A percentile compares a stretch with the other conserved stretches of the same genome.
phyloP scores from a whole-genome alignment of 2,888 invertebrate genomes.

The Parnassius orleans region DNA sequence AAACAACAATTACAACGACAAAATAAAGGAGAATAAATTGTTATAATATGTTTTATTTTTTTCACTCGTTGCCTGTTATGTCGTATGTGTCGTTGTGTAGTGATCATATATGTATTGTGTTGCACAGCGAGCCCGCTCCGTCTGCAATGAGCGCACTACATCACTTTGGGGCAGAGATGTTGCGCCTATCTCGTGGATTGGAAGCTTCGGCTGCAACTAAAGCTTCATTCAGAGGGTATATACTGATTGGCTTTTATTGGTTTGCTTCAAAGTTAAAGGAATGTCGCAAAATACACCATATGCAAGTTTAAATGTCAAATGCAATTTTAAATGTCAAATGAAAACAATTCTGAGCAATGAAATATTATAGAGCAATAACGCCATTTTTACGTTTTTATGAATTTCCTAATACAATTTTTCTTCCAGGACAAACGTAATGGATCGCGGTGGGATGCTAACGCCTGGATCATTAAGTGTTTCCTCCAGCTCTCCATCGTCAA shows the following conservation, averaged over 20 bases:
- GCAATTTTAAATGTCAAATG: too few species aligned
- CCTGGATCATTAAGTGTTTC: constrained; percentile 72
- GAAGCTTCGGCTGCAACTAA: constrained; percentile 84
- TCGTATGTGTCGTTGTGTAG: constrained; percentile 53
- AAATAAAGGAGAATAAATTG: too few species aligned
- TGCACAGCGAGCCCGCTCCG: constrained; percentile 87
- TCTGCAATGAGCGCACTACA: constrained; percentile 92
- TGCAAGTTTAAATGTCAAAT: too few species aligned
- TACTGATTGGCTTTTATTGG: constrained; percentile 62
- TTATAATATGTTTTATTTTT: not conserved
- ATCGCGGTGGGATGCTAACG: constrained; percentile 69
- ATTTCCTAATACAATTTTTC: constrained; percentile 1
- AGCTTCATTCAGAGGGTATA: constrained; percentile 74
- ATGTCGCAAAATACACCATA: too few species aligned
- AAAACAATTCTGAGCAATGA: too few species aligned
- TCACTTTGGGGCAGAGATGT: constrained; percentile 93
- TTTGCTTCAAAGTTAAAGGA: constrained; percentile 31
- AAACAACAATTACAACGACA: too few species aligned
- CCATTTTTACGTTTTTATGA: too few species aligned
- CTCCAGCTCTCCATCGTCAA: constrained; percentile 73
- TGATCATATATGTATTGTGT: constrained; percentile 69
- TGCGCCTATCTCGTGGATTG: constrained; percentile 89
- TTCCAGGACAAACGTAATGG: constrained; percentile 66
- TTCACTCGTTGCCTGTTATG: constrained; percentile 19
- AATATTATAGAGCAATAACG: too few species aligned